These are phyloP conservation scores for Pteruthius melanotis DNA, from an alignment of 2,113 vertebrate species.

Conservation along the genomic window DNA sequence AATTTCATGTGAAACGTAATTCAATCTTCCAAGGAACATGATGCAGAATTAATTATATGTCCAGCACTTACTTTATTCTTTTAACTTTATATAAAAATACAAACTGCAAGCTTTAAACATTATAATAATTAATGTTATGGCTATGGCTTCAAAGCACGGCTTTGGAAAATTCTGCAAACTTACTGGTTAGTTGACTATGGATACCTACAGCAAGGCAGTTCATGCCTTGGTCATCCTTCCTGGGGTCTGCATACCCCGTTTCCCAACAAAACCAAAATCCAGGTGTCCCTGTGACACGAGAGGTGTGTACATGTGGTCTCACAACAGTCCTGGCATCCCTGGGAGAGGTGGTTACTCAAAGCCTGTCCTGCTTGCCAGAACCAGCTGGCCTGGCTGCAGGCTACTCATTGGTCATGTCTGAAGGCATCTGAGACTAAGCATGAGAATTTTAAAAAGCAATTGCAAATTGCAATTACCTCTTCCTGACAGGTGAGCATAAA, in stretches of 20 bases:
- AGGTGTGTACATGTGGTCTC: neutral
- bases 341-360: neutral
- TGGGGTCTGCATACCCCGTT: rapidly evolving
- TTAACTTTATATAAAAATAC: neutral
- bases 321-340: neutral
- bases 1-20: neutral
- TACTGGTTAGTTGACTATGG: neutral
- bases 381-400: neutral
- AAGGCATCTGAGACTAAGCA: neutral
- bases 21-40: neutral
- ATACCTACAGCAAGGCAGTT: neutral
- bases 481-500: neutral
- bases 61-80: neutral
- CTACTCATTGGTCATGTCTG: neutral
- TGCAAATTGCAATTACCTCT: neutral
- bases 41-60: neutral
- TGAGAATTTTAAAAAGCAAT: neutral
- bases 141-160: neutral
- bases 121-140: neutral
- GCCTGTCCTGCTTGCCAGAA: neutral
- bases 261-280: neutral
- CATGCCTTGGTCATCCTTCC: neutral
- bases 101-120: neutral
- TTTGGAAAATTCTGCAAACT: neutral
- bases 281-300: neutral